Base-by-base conservation (phyloP, 2,113 vertebrate species). In the Rhagologus leucostigma region DNA sequence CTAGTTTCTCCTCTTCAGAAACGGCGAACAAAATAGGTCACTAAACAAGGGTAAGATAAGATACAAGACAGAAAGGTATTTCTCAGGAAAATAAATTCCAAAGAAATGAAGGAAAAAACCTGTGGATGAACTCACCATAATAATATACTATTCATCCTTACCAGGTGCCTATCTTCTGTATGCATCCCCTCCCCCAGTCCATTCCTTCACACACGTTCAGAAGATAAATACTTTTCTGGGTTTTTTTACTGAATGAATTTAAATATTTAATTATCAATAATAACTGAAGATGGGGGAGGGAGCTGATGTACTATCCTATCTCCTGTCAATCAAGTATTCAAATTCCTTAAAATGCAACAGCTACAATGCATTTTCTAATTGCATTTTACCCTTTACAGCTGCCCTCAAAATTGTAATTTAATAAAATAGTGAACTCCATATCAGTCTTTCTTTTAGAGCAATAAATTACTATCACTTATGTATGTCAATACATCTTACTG, bases 1-100 rank as follows among this genome's bases (percentile, higher is more conserved):
- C 87, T 95, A 97, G 91, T 96, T 97, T 96, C 94, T 96, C 92
- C 95, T 96, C 79, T 96, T 97, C 94, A 97, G 95, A 97, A 96
- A 97, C 37, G 13, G 83, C 90, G 94, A 97, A 94, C 89, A 97
- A 97, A 97, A 97, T 53, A 94, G 96, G 96, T 97, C 98, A 97
- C 94, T 95, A 97, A 91, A 93, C 82, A 94, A 94, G 73, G 79
- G 56, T 67, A 50, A 71, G 68, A 91, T 33, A 94, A 82, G 55
- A 93, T 55, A 75, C 63, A 91, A 92, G 84, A 77, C 46, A 83
- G 64, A 91, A 64, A 67, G 37, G 24, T 79, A n/a, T 78, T 90
- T 96, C 62, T 88, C 49, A 63, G 90, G 93, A 92, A 96, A 87
- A 93, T 52, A 94, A 87, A 93, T 80, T 90, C 53, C 71, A 92